These are phyloP conservation scores for Lepeophtheirus salmonis DNA, from an alignment of 1,140 invertebrate species.

Conservation along the genomic window DNA sequence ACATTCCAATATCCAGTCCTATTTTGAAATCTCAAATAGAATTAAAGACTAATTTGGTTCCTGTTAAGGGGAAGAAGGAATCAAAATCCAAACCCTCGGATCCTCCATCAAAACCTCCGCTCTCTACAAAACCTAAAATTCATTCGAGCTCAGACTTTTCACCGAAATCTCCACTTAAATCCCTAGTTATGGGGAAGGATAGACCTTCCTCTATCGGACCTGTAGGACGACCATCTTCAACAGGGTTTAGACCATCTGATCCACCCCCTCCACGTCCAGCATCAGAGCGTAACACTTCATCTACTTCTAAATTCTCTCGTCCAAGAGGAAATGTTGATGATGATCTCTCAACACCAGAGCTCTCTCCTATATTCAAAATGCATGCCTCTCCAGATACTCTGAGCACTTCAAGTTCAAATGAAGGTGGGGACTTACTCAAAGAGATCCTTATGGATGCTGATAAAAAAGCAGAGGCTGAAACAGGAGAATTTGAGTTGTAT, in stretches of 20 bases:
- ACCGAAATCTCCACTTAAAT: neutral
- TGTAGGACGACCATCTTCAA: neutral
- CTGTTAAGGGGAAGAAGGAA: conserved; percentile 27
- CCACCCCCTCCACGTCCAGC: neutral
- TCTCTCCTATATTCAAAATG: too few relatives aligned
- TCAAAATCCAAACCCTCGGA: conserved; percentile 4
- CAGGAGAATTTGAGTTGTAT: too few relatives aligned
- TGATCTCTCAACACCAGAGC: too few relatives aligned
- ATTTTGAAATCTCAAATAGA: conserved; percentile 48
- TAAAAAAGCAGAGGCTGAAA: neutral
- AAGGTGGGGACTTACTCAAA: conserved; percentile 8
- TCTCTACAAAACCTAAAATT: neutral
- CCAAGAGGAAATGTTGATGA: neutral
- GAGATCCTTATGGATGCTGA: conserved; percentile 11
- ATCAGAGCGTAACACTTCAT: conserved; percentile 1
- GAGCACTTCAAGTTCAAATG: neutral
- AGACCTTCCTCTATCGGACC: neutral
- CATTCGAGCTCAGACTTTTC: too few relatives aligned
- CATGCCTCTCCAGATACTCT: too few relatives aligned
- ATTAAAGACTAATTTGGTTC: conserved; percentile 35
- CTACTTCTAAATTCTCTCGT: neutral
- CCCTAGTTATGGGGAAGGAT: neutral
- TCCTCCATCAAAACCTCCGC: conserved; percentile 11
- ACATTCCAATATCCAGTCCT: conserved; percentile 47
- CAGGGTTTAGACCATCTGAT: neutral